These are phyloP conservation scores for Microcebus jonahi DNA, from an alignment of 2,113 vertebrate species.

Conservation along the genomic window DNA sequence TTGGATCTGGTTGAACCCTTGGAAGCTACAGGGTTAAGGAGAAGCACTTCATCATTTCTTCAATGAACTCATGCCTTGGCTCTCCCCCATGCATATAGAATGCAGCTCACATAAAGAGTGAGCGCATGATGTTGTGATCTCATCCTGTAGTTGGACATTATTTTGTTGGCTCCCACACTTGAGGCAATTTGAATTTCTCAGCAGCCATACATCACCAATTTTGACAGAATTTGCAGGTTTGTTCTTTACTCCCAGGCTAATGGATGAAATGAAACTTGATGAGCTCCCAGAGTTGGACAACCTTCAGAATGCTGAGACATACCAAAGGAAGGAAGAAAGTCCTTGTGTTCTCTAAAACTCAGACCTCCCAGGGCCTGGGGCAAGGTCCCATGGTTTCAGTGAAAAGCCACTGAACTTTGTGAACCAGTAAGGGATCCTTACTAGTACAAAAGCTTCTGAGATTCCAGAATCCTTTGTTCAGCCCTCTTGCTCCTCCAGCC, in stretches of 20 bases:
- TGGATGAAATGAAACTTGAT: conserved; percentile 65
- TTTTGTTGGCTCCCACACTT: conserved; percentile 57
- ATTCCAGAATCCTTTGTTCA: not conserved
- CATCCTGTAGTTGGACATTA: conserved; percentile 74
- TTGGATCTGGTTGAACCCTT: not conserved
- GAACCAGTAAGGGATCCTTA: not conserved
- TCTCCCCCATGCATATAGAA: conserved; percentile 58
- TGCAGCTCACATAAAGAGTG: conserved; percentile 65
- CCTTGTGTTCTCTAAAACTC: not conserved
- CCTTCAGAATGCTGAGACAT: conserved; percentile 62
- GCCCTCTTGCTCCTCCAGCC: not conserved
- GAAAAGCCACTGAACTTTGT: not conserved
- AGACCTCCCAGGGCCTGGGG: not conserved
- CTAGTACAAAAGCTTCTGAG: not conserved
- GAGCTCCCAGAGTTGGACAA: conserved; percentile 54
- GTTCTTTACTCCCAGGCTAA: conserved; percentile 60
- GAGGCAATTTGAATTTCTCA: conserved; percentile 75
- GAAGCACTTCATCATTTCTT: conserved; percentile 25
- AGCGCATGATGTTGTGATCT: conserved; percentile 66
- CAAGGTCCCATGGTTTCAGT: not conserved
- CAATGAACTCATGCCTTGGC: conserved; percentile 71
- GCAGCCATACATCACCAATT: conserved; percentile 32
- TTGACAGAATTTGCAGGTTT: conserved; percentile 74
- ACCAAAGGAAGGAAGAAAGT: conserved; percentile 1
- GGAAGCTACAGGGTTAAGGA: conserved; percentile 62